Conservation (phyloP, 1,140 invertebrate species). For the Pseudomyrmex dendroicus region DNA sequence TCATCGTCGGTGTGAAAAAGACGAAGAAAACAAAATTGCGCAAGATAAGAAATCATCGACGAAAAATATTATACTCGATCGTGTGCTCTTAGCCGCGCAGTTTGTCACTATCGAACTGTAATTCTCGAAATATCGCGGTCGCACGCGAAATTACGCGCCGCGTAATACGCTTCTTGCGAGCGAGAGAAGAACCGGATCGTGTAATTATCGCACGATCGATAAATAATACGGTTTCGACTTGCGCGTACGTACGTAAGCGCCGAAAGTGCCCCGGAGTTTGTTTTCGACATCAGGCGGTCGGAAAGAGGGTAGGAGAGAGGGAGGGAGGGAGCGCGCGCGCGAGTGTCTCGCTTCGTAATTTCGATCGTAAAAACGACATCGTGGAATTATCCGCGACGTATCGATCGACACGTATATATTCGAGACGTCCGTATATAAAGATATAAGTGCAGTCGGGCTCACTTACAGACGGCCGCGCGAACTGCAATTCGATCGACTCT, state of each 20-base stretch:
- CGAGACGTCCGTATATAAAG: constrained; percentile 67
- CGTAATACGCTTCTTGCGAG: not conserved
- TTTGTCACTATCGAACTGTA: constrained; percentile 1
- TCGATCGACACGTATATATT: constrained; percentile 52
- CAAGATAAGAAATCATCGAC: not conserved
- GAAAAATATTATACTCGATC: not conserved
- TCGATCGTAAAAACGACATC: constrained; percentile 49
- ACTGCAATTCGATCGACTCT: constrained; percentile 64
- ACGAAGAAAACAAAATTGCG: not conserved
- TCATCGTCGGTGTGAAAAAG: not conserved
- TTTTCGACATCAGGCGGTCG: not conserved
- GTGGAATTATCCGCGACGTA: constrained; percentile 51
- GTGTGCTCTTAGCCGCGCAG: not conserved
- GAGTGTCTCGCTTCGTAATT: constrained; percentile 52
- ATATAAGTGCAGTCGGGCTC: constrained; percentile 65
- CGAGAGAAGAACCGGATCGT: constrained; percentile 8
- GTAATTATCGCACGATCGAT: constrained; percentile 25
- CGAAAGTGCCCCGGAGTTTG: constrained; percentile 43
- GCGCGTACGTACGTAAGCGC: not conserved
- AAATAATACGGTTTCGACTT: constrained; percentile 23
- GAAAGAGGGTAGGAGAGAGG: not conserved
- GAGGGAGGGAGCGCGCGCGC: not conserved
- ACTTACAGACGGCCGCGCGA: constrained; percentile 51
- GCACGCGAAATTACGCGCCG: not conserved
- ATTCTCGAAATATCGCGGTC: constrained; percentile 28